These are phyloP conservation scores for Cantharis nigra DNA, from an alignment of 2,888 invertebrate species.

Conservation along the genomic window DNA sequence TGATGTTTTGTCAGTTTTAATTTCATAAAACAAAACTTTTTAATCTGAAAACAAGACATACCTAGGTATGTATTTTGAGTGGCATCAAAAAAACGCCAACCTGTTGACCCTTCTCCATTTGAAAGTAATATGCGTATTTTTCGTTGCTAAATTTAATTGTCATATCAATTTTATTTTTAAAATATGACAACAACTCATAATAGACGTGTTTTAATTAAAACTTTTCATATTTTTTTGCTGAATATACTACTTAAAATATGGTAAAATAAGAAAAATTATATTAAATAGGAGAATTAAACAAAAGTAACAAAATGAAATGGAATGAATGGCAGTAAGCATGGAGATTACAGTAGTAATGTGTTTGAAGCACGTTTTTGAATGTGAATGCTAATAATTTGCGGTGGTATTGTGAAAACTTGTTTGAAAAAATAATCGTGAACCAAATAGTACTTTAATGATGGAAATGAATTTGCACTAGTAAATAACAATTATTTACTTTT, in stretches of 20 bases:
- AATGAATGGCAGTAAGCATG: background rate
- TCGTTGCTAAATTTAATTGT: background rate
- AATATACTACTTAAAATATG: background rate
- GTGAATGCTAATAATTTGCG: background rate
- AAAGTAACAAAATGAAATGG: background rate
- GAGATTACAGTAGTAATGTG: background rate
- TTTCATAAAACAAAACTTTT: background rate
- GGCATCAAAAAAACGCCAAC: background rate
- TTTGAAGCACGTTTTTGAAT: background rate
- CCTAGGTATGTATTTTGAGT: background rate
- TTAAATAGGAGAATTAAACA: background rate
- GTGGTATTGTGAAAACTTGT: background rate
- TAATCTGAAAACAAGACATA: background rate
- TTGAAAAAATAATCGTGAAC: background rate
- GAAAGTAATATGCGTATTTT: background rate
- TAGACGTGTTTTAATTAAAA: background rate
- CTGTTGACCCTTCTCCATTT: background rate
- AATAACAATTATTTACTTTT: too few relatives aligned
- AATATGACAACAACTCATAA: background rate
- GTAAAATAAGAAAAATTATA: background rate
- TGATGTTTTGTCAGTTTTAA: background rate
- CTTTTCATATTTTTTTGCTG: background rate
- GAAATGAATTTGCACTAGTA: too few relatives aligned
- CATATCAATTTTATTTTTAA: background rate
- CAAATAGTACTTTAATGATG: too few relatives aligned